These are phyloP conservation scores for Cheilinus undulatus DNA, from an alignment of 2,113 vertebrate genomes.

Conservation along the genomic window DNA sequence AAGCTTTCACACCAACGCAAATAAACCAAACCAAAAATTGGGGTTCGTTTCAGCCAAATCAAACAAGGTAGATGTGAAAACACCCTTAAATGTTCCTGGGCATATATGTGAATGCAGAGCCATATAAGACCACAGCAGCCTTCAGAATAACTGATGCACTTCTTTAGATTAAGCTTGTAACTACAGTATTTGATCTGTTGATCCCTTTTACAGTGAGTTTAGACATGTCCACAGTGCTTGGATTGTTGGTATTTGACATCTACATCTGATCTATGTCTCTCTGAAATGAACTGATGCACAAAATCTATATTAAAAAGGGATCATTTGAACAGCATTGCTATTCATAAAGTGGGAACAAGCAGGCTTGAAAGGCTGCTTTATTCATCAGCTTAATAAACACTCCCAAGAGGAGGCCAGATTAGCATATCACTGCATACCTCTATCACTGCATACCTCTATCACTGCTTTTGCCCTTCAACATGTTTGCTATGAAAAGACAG, in stretches of 20 bases:
- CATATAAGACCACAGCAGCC: background rate
- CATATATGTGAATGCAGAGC: too few species aligned
- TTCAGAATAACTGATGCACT: background rate
- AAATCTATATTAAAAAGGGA: slow-evolving; percentile 13
- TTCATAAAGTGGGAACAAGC: slow-evolving; percentile 5
- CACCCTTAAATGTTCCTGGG: too few species aligned
- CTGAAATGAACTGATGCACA: slow-evolving; percentile 36
- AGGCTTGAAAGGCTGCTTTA: slow-evolving; percentile 1
- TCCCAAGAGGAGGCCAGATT: slow-evolving; percentile 16
- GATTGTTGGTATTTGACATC: background rate
- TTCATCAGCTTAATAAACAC: slow-evolving; percentile 42
- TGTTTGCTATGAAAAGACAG: background rate
- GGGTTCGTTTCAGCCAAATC: too few species aligned
- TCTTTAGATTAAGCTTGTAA: background rate
- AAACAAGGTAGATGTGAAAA: too few species aligned
- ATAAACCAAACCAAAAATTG: too few species aligned
- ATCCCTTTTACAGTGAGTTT: slow-evolving; percentile 1
- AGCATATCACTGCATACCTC: slow-evolving; percentile 11
- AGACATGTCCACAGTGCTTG: background rate
- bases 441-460: background rate
- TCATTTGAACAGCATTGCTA: background rate
- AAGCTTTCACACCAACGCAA: too few species aligned
- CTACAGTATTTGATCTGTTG: background rate
- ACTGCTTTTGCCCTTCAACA: slow-evolving; percentile 34
- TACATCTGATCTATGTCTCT: slow-evolving; percentile 1